These are phyloP conservation scores for Antheraea mylitta DNA, from an alignment of 1,140 invertebrate species.

Conservation along the genomic window DNA sequence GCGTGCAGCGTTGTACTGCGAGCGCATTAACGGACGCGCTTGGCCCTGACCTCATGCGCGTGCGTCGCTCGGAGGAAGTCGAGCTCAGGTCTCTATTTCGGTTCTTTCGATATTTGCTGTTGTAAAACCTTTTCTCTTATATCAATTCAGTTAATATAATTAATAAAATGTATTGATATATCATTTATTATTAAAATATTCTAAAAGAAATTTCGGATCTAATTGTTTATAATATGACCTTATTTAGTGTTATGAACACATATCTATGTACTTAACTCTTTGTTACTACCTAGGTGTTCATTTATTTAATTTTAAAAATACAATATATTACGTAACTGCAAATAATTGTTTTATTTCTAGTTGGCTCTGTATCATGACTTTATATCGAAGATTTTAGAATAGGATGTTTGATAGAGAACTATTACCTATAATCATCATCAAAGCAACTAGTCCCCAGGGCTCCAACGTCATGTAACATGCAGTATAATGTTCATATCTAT, in stretches of 20 bases:
- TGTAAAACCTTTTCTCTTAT: no score
- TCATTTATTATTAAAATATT: no score
- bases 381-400: background rate
- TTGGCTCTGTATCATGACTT: background rate
- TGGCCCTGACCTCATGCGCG: constrained; percentile 2
- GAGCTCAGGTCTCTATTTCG: no score
- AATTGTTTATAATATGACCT: no score
- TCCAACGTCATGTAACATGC: background rate
- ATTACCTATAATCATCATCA: constrained; percentile 4
- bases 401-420: background rate
- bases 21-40: constrained; percentile 2
- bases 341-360: background rate
- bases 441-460: background rate
- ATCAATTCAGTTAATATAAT: no score
- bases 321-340: background rate
- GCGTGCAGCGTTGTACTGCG: background rate
- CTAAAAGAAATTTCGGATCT: no score
- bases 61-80: background rate
- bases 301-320: background rate
- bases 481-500: background rate
- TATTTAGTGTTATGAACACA: no score
- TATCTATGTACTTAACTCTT: no score
- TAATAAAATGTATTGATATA: no score
- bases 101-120: no score
- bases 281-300: no score